Percentiles rank a stretch among this genome's conserved stretches.
These are phyloP conservation scores for Polyodon spathula DNA, from an alignment of 2,113 vertebrate genomes.

Conservation along the genomic window DNA sequence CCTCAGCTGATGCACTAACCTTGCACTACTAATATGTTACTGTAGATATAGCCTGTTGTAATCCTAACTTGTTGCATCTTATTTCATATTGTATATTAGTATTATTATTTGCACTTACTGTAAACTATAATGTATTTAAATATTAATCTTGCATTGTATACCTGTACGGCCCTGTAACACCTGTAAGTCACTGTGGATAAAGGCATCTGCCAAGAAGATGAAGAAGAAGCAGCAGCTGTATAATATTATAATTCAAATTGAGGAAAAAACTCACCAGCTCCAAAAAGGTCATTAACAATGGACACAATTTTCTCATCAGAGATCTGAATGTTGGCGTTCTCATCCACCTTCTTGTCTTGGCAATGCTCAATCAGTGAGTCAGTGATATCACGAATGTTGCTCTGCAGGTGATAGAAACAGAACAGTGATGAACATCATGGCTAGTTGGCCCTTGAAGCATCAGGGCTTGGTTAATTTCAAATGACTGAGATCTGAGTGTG, in stretches of 20 bases:
- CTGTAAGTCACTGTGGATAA: too few species aligned
- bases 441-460: neutral
- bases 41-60: too few species aligned
- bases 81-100: too few species aligned
- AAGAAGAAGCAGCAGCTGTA: neutral
- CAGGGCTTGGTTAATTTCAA: too few species aligned
- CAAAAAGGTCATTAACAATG: conserved; percentile 80
- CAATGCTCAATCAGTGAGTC: conserved; percentile 84
- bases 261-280: conserved; percentile 69
- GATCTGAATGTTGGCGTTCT: conserved; percentile 54
- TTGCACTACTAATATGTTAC: too few species aligned
- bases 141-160: too few species aligned
- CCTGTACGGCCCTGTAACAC: too few species aligned
- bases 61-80: too few species aligned
- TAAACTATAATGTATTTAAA: too few species aligned
- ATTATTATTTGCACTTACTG: too few species aligned
- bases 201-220: neutral
- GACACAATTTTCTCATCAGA: conserved; percentile 64
- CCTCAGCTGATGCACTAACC: too few species aligned
- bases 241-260: neutral
- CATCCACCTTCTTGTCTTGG: conserved; percentile 61
- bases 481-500: too few species aligned
- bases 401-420: conserved; percentile 43
- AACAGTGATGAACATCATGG: neutral
- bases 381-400: conserved; percentile 78